Base-by-base conservation (phyloP, 2,113 vertebrate genomes). In the Falcunculus frontatus region DNA sequence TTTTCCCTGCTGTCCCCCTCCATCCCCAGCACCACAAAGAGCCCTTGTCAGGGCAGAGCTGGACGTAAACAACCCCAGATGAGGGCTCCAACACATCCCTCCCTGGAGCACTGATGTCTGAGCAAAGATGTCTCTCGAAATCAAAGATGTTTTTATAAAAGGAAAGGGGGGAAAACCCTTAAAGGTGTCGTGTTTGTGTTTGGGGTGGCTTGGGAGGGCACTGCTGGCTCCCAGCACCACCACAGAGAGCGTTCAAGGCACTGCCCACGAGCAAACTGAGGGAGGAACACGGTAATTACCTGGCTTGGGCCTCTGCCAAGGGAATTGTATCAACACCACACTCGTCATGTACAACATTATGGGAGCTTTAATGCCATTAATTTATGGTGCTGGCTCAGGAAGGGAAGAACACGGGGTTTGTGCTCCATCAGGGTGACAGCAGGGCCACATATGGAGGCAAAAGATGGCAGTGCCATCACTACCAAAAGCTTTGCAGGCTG, bases 231-330 rank as follows among this genome's bases (percentile, higher is more conserved):
- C 29, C 42, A 64, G 76, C 76, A 41, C 4, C 8, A 0, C 6
- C 41, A 5, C 12, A 3, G 72, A 7, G 33, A n/a, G 9, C 0
- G 8, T 4, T 8, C 16, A 1, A n/a, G 59, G 32, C 14, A 0
- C 73, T 76, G 84, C 39, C 72, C 80, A 47, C 1, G 29, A 62
- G 30, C 16, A 12, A n/a, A n/a, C 1, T 0, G 2, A 89, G 49
- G 41, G 47, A 75, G 44, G 52, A 60, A 16, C 42, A 17, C 57
- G 65, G 52, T 11, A 23, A 88, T 93, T 27, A 80, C 82, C 78
- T 76, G 65, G 6, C 41, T n/a, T 94, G 85, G 70, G 53, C 7
- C 49, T 20, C 20, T 56, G 84, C 95, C 95, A 85, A 37, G 65
- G 75, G 37, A 41, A 9, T 20, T 60, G 10, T 4, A n/a, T 7